phyloP scores from a whole-genome alignment of 2,113 vertebrate species.

The Corythornis madagascariensis region DNA sequence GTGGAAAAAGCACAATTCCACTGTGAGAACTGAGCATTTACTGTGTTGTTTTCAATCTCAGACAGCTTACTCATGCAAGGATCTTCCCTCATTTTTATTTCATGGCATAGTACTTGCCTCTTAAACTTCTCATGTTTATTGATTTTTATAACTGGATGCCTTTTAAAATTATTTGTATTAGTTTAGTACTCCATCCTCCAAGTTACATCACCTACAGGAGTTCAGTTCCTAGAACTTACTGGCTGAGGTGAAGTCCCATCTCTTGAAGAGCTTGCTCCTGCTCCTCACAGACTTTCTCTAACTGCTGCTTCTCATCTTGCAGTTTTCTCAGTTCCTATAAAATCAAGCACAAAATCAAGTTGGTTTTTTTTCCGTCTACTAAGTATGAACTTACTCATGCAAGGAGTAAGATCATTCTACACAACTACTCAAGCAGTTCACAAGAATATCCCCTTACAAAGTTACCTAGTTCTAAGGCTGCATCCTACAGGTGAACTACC shows the following conservation, averaged over 20 bases:
- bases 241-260: conserved; percentile 97
- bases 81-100: not conserved
- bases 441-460: not conserved
- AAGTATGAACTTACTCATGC: not conserved
- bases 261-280: conserved; percentile 97
- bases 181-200: not conserved
- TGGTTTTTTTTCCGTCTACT: no score
- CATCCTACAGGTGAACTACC: not conserved
- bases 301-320: conserved; percentile 87
- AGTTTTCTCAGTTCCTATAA: conserved; percentile 88
- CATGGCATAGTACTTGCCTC: not conserved
- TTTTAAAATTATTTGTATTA: not conserved
- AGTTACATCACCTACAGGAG: not conserved
- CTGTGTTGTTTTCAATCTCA: not conserved
- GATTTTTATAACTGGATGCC: not conserved
- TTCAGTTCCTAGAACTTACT: conserved; percentile 77
- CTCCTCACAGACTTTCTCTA: conserved; percentile 88
- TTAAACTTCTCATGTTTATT: not conserved
- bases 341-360: not conserved
- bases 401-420: no score
- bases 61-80: not conserved
- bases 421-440: not conserved
- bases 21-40: not conserved
- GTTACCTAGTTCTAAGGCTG: not conserved
- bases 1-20: not conserved